Percentiles rank a stretch among this genome's conserved stretches.
Evolutionary conservation across 2,888 invertebrate species (phyloP).

Genomic region (Mesochorus sp.): DNA sequence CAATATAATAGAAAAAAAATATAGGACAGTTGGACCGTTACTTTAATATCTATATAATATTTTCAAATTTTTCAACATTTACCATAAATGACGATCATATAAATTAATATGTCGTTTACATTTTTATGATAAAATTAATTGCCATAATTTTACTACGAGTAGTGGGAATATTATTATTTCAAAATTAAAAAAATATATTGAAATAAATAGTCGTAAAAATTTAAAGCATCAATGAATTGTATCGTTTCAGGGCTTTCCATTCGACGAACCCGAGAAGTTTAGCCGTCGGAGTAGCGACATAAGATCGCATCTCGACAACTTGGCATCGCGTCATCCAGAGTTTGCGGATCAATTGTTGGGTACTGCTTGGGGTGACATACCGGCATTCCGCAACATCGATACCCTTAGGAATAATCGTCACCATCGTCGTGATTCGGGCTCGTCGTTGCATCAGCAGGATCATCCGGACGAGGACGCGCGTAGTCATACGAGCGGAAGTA

Average conservation of each 20-base stretch:
- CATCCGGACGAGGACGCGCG: constrained; percentile 78
- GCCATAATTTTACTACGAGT: no score
- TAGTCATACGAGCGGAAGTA: constrained; percentile 79
- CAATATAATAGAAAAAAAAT: no score
- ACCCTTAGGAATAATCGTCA: constrained; percentile 71
- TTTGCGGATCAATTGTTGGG: constrained; percentile 87
- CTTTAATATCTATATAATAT: no score
- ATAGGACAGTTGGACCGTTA: no score
- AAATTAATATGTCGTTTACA: no score
- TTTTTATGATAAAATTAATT: no score
- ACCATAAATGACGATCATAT: no score
- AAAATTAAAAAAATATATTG: no score
- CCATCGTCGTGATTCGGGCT: constrained; percentile 69
- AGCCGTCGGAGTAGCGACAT: constrained; percentile 82
- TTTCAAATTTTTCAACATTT: no score
- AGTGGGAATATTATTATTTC: no score
- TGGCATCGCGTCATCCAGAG: constrained; percentile 89
- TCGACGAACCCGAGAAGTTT: constrained; percentile 85
- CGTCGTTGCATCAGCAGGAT: constrained; percentile 67
- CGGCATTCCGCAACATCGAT: constrained; percentile 70
- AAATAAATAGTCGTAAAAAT: no score
- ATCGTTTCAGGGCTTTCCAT: constrained; percentile 85
- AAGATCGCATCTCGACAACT: constrained; percentile 85
- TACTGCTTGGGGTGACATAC: constrained; percentile 77
- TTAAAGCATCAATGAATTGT: background rate